Percentiles rank a stretch among this genome's conserved stretches.
phyloP scores from a whole-genome alignment of 2,888 invertebrate species.

The Amphipyra tragopoginis region DNA sequence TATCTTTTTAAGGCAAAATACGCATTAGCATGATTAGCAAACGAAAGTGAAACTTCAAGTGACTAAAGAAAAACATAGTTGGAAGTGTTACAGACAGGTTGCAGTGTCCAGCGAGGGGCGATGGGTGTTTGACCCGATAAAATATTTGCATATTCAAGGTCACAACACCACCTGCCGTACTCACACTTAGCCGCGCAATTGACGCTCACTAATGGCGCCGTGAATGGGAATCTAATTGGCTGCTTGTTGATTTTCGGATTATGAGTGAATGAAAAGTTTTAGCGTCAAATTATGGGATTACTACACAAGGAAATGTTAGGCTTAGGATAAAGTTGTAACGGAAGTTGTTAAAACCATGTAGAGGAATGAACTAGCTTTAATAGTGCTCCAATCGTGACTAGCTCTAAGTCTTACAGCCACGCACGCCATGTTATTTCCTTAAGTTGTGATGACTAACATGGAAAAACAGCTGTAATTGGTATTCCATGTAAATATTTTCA shows the following conservation, averaged over 20 bases:
- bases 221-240: slow-evolving; percentile 58
- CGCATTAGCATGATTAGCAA: slow-evolving; percentile 24
- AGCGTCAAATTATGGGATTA: slow-evolving; percentile 15
- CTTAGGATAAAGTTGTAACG: slow-evolving; percentile 12
- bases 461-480: slow-evolving; percentile 26
- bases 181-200: slow-evolving; percentile 55
- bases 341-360: slow-evolving; percentile 22
- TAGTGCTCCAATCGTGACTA: background rate
- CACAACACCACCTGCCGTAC: slow-evolving; percentile 74
- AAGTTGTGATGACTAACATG: slow-evolving; percentile 22
- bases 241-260: slow-evolving; percentile 41
- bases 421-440: slow-evolving; percentile 17
- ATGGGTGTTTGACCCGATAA: slow-evolving; percentile 76
- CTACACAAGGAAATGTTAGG: background rate
- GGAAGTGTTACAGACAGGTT: slow-evolving; percentile 37
- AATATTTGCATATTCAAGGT: slow-evolving; percentile 80
- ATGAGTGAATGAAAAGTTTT: slow-evolving; percentile 45
- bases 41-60: slow-evolving; percentile 49
- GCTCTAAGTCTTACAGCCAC: slow-evolving; percentile 11
- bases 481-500: slow-evolving; percentile 40
- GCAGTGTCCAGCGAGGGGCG: slow-evolving; percentile 51
- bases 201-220: slow-evolving; percentile 52
- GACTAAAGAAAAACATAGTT: slow-evolving; percentile 29
- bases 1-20: slow-evolving; percentile 10
- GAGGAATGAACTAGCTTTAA: slow-evolving; percentile 12